Evolutionary conservation across 2,113 vertebrate genomes (phyloP).

Genomic region (Cygnus buccinator): DNA sequence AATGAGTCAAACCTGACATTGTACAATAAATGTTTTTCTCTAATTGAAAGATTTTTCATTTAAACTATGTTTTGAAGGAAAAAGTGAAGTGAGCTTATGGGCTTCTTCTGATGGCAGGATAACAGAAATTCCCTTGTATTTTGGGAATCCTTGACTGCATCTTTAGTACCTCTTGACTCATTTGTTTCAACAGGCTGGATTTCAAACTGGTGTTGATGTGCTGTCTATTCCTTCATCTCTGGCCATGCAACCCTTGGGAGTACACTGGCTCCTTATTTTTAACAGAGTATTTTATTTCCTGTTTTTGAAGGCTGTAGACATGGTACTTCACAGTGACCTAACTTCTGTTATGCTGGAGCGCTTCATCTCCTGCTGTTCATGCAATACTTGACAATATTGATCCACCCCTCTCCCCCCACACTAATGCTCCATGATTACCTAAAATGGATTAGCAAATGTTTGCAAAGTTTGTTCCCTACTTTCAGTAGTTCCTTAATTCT

Average conservation of each 20-base stretch:
- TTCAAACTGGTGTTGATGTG: background rate
- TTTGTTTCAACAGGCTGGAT: background rate
- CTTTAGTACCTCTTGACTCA: background rate
- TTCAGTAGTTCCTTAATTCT: background rate
- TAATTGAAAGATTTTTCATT: background rate
- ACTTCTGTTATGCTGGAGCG: background rate
- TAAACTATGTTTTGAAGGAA: background rate
- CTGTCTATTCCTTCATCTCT: background rate
- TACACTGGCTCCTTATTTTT: background rate
- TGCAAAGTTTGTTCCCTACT: background rate
- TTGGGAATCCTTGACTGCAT: background rate
- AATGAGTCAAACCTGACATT: background rate
- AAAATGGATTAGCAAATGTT: background rate
- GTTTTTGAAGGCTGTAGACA: background rate
- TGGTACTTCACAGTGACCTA: background rate
- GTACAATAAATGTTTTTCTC: background rate
- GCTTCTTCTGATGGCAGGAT: background rate
- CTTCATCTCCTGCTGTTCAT: background rate
- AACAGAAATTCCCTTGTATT: background rate
- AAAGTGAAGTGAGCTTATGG: background rate
- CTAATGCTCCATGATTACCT: background rate
- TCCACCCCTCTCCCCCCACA: no score
- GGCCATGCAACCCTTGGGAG: background rate
- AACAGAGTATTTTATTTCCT: background rate
- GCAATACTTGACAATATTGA: rapidly evolving